These are phyloP conservation scores for Pteropus rufus DNA, from an alignment of 2,797 vertebrate genomes.

Conservation along the genomic window DNA sequence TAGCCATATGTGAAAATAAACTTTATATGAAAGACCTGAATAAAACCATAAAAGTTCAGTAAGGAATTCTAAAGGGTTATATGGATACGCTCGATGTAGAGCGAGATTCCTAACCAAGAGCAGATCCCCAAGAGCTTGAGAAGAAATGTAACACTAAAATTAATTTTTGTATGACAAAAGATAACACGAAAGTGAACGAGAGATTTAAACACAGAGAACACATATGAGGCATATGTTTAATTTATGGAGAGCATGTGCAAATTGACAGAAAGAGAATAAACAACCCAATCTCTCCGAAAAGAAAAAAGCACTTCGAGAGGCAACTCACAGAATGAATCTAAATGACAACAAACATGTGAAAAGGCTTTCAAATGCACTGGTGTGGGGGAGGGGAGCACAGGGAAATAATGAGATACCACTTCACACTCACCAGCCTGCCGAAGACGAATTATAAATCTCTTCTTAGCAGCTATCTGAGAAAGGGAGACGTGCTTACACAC, in stretches of 20 bases:
- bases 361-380: rapidly evolving
- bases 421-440: too few species aligned
- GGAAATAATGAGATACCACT: background rate
- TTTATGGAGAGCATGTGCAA: background rate
- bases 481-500: rapidly evolving
- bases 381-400: rapidly evolving
- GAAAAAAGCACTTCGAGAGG: background rate
- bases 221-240: background rate
- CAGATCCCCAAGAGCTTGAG: background rate
- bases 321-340: background rate
- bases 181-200: background rate
- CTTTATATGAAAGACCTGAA: background rate
- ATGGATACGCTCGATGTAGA: background rate
- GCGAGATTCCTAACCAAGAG: background rate
- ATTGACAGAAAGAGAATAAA: background rate
- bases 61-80: background rate
- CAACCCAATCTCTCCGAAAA: too few species aligned
- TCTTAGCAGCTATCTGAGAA: background rate
- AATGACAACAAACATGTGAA: rapidly evolving
- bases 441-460: background rate
- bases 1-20: background rate
- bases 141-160: background rate
- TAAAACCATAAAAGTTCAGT: background rate
- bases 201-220: background rate
- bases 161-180: background rate